phyloP scores from a whole-genome alignment of 2,797 vertebrate genomes.

The Thalassophryne amazonica region DNA sequence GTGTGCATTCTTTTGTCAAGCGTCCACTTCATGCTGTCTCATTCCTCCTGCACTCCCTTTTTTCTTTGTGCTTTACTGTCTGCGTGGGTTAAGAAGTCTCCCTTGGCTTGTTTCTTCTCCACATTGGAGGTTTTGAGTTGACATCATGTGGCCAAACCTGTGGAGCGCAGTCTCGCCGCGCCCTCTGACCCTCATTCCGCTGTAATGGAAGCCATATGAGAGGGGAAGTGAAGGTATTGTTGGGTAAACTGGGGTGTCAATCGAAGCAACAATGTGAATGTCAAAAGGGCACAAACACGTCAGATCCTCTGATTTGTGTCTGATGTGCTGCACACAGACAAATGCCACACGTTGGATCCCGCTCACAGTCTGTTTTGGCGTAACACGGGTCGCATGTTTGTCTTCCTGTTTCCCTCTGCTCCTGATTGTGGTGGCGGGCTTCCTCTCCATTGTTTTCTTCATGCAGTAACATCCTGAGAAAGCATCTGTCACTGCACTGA shows the following conservation, averaged over 20 bases:
- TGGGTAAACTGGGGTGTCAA: conserved; percentile 27
- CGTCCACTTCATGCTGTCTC: conserved; percentile 9
- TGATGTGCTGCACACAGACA: conserved; percentile 32
- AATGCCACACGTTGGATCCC: conserved; percentile 25
- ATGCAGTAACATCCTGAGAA: conserved; percentile 35
- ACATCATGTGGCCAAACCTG: conserved; percentile 60
- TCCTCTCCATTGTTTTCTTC: conserved; percentile 43
- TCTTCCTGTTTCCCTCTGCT: conserved; percentile 33
- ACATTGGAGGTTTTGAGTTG: conserved; percentile 50
- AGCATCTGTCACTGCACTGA: conserved; percentile 38
- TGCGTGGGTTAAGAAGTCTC: conserved; percentile 39
- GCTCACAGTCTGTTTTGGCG: conserved; percentile 34
- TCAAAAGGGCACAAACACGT: conserved; percentile 3
- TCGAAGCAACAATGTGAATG: conserved; percentile 17
- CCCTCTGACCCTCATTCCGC: conserved; percentile 68
- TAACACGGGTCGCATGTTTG: conserved; percentile 10
- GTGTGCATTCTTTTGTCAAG: conserved; percentile 34
- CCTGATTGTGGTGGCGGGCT: conserved; percentile 13
- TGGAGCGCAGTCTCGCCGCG: conserved; percentile 28
- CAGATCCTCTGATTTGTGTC: conserved; percentile 7
- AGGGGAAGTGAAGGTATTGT: conserved; percentile 23
- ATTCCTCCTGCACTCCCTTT: not conserved
- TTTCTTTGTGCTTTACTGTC: conserved; percentile 8
- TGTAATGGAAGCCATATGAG: conserved; percentile 80
- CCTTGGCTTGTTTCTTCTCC: conserved; percentile 45